Base-by-base conservation (phyloP, 2,888 invertebrate genomes). In the Heteromyza rotundicornis region DNA sequence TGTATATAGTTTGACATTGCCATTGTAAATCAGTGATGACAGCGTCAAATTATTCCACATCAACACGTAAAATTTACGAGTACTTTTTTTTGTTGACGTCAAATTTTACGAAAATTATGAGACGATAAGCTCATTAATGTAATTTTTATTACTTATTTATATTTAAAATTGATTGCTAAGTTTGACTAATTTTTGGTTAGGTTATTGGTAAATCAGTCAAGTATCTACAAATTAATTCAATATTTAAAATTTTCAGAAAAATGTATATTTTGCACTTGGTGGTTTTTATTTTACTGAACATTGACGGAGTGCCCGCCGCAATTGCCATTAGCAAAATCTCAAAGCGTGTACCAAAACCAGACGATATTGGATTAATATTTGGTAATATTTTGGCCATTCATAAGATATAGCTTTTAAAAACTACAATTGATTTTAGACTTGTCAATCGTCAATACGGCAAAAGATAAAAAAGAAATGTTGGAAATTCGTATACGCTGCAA, bases 311-410 rank as follows among this genome's bases (percentile, higher is more conserved):
- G 2, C 23, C 12, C 10, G 53, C 57, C 12, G 44, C n/a, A 7
- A 40, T 63, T 10, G 27, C 35, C 23, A 22, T 47, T 8, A 47
- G 67, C 7, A 71, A 73, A 56, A 65, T 80, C 2, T 63, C 68
- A 23, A 70, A 78, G 19, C 72, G 81, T n/a, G 67, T 72, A 7
- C 80, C 81, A 0, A 77, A 60, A 3, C 71, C 71, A 2, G 68
- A 72, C 12, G 81, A 80, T 51, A 78, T 81, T 62, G 81, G 82
- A 1, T 60, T 81, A 17, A 73, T 80, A 58, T 82, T 81, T 59
- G 81, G 81, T 81, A 70, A 69, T 64, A 14, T 59, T 20, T 22
- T 19, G 47, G 17, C 22, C 17, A 22, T 7, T 19, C 14, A 19
- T 47, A 20, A 47, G 7, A 54, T 27, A 7, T 27, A 27, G 27